A percentile compares a stretch with the other conserved stretches of the same genome.
Conservation (phyloP, 1,140 invertebrate species). For the Neotoxoptera formosana region DNA sequence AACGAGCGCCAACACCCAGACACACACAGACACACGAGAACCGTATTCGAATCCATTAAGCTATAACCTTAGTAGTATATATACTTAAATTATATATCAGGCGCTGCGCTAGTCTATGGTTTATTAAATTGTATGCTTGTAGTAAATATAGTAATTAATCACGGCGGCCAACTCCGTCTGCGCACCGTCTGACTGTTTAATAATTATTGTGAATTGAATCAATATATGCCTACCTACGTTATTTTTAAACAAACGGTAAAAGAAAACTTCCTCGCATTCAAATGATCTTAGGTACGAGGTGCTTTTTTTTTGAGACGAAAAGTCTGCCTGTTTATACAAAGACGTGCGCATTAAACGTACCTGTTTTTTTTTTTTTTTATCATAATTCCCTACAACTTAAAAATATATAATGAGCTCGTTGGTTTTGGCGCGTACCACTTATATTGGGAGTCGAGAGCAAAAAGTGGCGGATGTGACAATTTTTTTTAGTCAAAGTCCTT, state of each 20-base stretch:
- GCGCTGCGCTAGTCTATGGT: not conserved
- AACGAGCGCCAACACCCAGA: not conserved
- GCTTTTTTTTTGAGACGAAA: not conserved
- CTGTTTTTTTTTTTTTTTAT: not conserved
- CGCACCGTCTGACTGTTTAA: not conserved
- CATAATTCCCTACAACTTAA: not conserved
- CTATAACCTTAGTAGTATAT: not conserved
- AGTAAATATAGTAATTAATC: conserved; percentile 30
- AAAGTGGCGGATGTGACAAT: not conserved
- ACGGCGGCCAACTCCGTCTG: not conserved
- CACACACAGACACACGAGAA: not conserved
- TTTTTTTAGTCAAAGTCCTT: conserved; percentile 1
- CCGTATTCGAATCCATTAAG: not conserved
- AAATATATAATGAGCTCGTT: not conserved
- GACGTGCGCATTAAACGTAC: not conserved
- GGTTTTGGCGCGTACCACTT: not conserved
- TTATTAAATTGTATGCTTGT: conserved; percentile 14
- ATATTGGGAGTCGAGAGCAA: not conserved
- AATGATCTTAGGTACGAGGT: not conserved
- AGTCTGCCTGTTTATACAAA: not conserved
- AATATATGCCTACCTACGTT: not conserved
- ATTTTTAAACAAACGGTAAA: not conserved
- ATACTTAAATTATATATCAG: not conserved
- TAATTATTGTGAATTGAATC: not conserved
- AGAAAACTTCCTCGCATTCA: not conserved